phyloP scores from a whole-genome alignment of 2,797 vertebrate genomes.

The Sebastes dallii region DNA sequence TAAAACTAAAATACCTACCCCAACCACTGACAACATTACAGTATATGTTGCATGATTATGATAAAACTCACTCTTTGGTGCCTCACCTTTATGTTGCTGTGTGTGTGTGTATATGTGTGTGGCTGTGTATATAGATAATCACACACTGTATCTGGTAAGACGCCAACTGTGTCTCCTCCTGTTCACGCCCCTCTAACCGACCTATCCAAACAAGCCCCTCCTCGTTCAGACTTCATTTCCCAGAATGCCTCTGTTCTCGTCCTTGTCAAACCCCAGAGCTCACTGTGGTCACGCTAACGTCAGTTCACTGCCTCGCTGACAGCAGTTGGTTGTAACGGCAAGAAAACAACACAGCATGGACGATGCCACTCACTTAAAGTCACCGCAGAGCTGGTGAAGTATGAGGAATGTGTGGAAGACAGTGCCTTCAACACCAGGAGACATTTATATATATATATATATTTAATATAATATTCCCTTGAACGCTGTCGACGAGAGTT shows the following conservation, averaged over 20 bases:
- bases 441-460: neutral
- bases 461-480: neutral
- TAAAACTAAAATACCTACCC: neutral
- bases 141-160: neutral
- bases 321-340: conserved; percentile 29
- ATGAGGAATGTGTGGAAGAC: neutral
- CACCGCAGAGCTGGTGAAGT: neutral
- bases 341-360: conserved; percentile 47
- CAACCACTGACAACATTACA: neutral
- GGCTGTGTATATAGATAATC: neutral
- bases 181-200: conserved; percentile 72
- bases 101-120: neutral
- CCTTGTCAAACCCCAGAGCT: conserved; percentile 57
- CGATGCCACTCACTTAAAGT: conserved; percentile 44
- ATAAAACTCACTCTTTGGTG: neutral
- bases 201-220: conserved; percentile 68
- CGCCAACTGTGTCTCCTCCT: neutral
- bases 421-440: neutral
- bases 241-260: conserved; percentile 68
- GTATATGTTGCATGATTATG: neutral
- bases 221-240: conserved; percentile 72
- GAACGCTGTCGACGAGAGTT: neutral
- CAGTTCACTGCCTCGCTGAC: conserved; percentile 42
- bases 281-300: conserved; percentile 29
- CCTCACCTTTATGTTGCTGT: neutral